phyloP scores from a whole-genome alignment of 2,113 vertebrate genomes.

The Pomatorhinus ruficollis region DNA sequence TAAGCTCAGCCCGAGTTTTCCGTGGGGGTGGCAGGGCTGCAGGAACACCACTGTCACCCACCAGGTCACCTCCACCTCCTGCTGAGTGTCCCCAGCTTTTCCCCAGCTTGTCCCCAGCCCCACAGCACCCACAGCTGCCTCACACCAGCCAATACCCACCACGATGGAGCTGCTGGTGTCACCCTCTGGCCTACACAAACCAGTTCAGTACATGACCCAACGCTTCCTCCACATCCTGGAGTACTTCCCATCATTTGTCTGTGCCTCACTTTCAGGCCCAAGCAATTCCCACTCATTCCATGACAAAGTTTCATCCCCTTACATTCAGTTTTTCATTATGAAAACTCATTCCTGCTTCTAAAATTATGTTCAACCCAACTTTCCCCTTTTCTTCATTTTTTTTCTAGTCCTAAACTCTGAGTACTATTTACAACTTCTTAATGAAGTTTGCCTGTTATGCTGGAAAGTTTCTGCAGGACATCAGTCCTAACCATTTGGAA shows the following conservation, averaged over 20 bases:
- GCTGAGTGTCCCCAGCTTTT: neutral
- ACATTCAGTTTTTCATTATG: neutral
- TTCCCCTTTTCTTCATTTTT: neutral
- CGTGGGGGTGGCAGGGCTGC: conserved; percentile 86
- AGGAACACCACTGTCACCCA: neutral
- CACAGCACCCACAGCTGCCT: neutral
- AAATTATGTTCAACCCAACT: neutral
- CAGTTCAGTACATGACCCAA: neutral
- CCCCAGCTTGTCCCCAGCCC: neutral
- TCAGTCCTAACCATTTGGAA: neutral
- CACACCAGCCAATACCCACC: neutral
- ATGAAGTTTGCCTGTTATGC: neutral
- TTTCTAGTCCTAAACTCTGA: neutral
- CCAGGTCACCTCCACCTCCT: fast-evolving
- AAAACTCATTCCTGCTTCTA: neutral
- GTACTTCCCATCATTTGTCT: neutral
- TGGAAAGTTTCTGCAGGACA: neutral
- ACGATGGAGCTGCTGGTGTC: neutral
- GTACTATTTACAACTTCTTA: neutral
- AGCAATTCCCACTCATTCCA: neutral
- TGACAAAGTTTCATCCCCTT: neutral
- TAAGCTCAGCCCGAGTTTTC: conserved; percentile 91
- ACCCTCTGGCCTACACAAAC: neutral
- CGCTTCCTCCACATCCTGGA: neutral
- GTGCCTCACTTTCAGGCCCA: neutral